Evolutionary conservation across 2,797 vertebrate genomes (phyloP), one percentile per base, ranked within the genome.

Genomic region (Chanos chanos): DNA sequence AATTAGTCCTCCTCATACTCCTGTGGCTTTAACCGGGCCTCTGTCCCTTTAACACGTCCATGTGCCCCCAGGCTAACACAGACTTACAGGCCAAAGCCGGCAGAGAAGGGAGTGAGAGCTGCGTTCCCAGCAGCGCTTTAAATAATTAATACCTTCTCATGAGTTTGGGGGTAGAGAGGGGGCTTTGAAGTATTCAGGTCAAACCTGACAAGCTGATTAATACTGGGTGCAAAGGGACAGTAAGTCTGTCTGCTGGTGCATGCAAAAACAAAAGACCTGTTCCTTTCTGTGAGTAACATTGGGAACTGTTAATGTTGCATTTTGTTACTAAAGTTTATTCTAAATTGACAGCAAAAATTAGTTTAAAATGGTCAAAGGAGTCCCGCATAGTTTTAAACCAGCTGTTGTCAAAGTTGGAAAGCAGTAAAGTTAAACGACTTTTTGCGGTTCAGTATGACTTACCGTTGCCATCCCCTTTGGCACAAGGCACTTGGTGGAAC

Each of bases 401-500:
- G n/a, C n/a, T n/a, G n/a, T n/a, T n/a, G n/a, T n/a, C n/a, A n/a
- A n/a, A n/a, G n/a, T n/a, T n/a, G n/a, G n/a, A n/a, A n/a, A n/a
- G n/a, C n/a, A 52, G 30, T 15, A 13, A 7, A 13, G 15, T 30
- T 22, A 13, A 43, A 9, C 18, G 1, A 1, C 4, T n/a, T n/a
- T 50, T 39, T 31, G 54, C 45, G 31, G 8, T 19, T 33, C 22
- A 28, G n/a, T 22, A 36, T 13, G 65, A 86, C 88, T 89, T 74
- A 90, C 89, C 86, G 22, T 22, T 56, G 22, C 71, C 77, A 51
- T 52, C 77, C 57, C 73, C 67, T 66, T 75, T 85, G 75, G 78
- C 80, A 75, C 71, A 77, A 78, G 81, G 79, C 80, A 81, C 83
- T 66, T 81, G 77, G 71, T 76, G 73, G 53, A 83, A 73, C 73